Evolutionary conservation across 1,140 invertebrate genomes (phyloP), one percentile per base, ranked within the genome.

Genomic region (Ips nitidus): DNA sequence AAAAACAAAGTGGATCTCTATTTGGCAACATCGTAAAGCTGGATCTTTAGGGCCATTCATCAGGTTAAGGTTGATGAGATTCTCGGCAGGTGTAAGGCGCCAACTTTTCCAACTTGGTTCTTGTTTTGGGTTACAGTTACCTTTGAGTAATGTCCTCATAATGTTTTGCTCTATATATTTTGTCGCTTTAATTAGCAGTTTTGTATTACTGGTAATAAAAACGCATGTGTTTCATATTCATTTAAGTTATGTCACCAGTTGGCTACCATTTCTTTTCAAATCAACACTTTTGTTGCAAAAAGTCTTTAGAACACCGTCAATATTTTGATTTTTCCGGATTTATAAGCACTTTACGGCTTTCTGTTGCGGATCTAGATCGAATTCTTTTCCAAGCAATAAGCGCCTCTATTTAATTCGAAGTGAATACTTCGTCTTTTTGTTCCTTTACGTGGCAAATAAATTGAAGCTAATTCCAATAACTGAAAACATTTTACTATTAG

Each of bases 71-170:
- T 59, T 68, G 66, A 68, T 68, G 58, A 68, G 66, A 60, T 68
- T 68, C 56, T 39, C 56, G 66, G 38, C 66, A 68, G 66, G 66
- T 68, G 66, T 68, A 52, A 53, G 58, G 56, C 43, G 50, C 41
- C 59, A 68, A 68, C 42, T 68, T 68, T 68, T 59, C 55, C 52
- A 66, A 60, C 41, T 68, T 68, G 52, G 56, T 52, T 55, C 22
- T 52, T 61, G 66, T 60, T 60, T 40, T 60, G 43, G 43, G 57
- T 60, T 61, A 52, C 38, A 37, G 43, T n/a, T 59, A n/a, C 43
- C 52, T 60, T 68, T 68, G 43, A 61, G 57, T 68, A 68, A 68
- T 68, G 37, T 47, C 66, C 56, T 68, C 22, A 68, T 68, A 68
- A 52, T 37, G 42, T 68, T 61, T 61, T 41, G 66, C 58, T 60